phyloP scores from a whole-genome alignment of 2,113 vertebrate species.

The Notiomystis cincta region DNA sequence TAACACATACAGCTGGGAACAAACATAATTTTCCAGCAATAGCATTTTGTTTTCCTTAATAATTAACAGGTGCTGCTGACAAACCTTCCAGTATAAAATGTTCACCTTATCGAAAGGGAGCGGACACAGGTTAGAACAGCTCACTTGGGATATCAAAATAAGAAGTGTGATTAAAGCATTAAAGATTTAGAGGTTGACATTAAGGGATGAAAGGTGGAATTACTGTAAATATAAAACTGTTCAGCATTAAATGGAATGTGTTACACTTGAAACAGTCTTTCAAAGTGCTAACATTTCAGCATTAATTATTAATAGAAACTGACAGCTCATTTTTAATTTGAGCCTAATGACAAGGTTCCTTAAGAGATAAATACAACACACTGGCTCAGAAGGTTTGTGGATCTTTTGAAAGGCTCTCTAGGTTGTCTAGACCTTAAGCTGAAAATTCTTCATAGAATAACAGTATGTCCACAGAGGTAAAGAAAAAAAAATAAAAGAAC shows the following conservation, averaged over 20 bases:
- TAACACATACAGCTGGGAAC: conserved; percentile 72
- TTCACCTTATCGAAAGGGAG: conserved; percentile 59
- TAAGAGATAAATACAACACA: conserved; percentile 68
- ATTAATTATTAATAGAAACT: conserved; percentile 80
- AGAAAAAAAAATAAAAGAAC: neutral
- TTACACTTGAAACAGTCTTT: conserved; percentile 72
- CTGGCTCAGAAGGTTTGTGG: neutral
- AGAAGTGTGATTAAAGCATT: conserved; percentile 77
- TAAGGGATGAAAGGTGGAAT: conserved; percentile 77
- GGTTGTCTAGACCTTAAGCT: neutral
- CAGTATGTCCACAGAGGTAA: neutral
- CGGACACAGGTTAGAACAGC: conserved; percentile 57
- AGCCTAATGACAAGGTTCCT: conserved; percentile 72
- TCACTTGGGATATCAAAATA: conserved; percentile 68
- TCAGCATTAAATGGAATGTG: conserved; percentile 76
- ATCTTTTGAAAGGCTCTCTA: conserved; percentile 31
- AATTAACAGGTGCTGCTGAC: conserved; percentile 75
- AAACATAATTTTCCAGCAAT: conserved; percentile 73
- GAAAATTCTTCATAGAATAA: neutral
- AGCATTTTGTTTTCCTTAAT: conserved; percentile 79
- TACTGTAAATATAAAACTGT: conserved; percentile 77
- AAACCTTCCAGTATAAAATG: conserved; percentile 64
- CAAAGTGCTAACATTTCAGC: conserved; percentile 69
- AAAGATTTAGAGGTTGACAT: conserved; percentile 77
- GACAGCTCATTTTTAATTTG: conserved; percentile 76